Percentiles rank a stretch among this genome's conserved stretches.
phyloP scores from a whole-genome alignment of 2,888 invertebrate genomes.

The Crepidodera aurea region DNA sequence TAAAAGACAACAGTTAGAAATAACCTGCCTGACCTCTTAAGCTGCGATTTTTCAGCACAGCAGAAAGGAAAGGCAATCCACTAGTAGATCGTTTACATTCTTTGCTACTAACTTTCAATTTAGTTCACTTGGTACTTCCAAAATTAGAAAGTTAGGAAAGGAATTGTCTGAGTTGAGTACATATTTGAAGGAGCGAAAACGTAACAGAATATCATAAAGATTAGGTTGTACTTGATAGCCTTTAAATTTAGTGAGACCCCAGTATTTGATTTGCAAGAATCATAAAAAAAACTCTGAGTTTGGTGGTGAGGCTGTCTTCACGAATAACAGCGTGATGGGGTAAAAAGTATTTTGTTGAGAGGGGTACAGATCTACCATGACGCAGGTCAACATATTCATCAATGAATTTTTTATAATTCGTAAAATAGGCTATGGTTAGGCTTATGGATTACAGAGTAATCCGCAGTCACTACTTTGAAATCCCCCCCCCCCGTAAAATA shows the following conservation, averaged over 20 bases:
- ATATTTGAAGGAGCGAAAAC: slow-evolving; percentile 10
- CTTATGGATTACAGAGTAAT: no score
- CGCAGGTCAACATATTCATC: slow-evolving; percentile 11
- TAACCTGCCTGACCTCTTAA: no score
- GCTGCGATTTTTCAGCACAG: no score
- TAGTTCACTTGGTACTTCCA: no score
- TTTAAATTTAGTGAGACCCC: slow-evolving; percentile 10
- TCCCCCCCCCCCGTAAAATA: no score
- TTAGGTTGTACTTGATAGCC: slow-evolving; percentile 11
- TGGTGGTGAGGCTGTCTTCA: slow-evolving; percentile 5
- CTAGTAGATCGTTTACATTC: no score
- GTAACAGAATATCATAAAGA: slow-evolving; percentile 7
- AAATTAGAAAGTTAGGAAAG: no score
- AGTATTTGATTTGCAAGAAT: slow-evolving; percentile 3
- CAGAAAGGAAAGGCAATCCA: no score
- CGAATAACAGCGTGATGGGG: slow-evolving; percentile 2
- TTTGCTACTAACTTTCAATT: no score
- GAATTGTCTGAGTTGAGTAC: background rate
- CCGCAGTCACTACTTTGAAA: no score
- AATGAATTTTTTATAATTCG: slow-evolving; percentile 7
- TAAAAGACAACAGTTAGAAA: no score
- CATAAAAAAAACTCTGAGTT: slow-evolving; percentile 7
- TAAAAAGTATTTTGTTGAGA: slow-evolving; percentile 12
- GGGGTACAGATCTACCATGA: slow-evolving; percentile 3
- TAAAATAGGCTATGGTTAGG: no score